These are phyloP conservation scores for Colinus virginianus DNA, from an alignment of 2,113 vertebrate species.

Conservation along the genomic window DNA sequence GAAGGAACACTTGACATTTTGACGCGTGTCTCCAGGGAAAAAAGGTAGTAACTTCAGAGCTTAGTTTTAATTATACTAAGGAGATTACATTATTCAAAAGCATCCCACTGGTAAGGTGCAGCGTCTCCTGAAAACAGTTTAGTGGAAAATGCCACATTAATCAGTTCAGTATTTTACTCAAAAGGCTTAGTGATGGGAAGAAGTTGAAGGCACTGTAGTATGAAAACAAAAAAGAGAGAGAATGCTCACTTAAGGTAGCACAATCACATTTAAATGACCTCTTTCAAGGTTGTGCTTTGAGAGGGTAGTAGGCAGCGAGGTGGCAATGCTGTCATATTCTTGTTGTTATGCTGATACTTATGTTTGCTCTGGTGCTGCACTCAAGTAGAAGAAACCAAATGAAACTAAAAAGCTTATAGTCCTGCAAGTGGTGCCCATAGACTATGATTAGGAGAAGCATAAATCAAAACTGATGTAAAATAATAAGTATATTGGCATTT, in stretches of 20 bases:
- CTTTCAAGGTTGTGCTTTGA: background rate
- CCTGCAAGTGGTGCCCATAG: background rate
- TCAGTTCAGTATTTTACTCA: slow-evolving; percentile 74
- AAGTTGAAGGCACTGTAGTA: slow-evolving; percentile 55
- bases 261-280: background rate
- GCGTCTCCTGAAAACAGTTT: slow-evolving; percentile 78
- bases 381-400: accelerated
- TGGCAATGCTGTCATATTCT: background rate
- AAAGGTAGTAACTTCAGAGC: slow-evolving; percentile 76
- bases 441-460: background rate
- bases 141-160: slow-evolving; percentile 79
- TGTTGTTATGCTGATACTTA: background rate
- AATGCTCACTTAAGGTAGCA: background rate
- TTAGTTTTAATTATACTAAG: slow-evolving; percentile 79
- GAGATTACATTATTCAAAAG: slow-evolving; percentile 79
- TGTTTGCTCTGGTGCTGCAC: background rate
- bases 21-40: slow-evolving; percentile 73
- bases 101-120: slow-evolving; percentile 74
- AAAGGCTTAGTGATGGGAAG: slow-evolving; percentile 71
- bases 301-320: background rate
- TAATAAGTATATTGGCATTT: background rate
- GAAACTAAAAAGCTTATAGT: background rate
- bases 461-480: background rate
- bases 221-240: background rate
- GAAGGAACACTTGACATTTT: slow-evolving; percentile 80